Evolutionary conservation across 2,113 vertebrate species (phyloP), one percentile per base, ranked within the genome.

Genomic region (Corythoichthys haematopterus): DNA sequence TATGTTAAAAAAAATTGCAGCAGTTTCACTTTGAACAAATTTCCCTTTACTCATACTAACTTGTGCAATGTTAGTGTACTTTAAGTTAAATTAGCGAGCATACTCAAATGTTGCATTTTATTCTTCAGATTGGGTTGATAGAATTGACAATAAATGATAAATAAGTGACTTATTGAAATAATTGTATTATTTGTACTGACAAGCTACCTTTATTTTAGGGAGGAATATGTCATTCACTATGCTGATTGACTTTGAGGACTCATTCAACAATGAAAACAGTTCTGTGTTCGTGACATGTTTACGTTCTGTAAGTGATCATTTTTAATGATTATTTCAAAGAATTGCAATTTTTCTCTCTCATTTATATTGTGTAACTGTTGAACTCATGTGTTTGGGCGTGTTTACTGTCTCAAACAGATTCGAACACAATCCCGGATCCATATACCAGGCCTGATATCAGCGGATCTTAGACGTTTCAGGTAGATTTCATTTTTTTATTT

Each of bases 21-120:
- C 40, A 43, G 9, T 43, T 43, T 43, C 40, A 43, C 3, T 7
- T 43, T 43, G 6, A 43, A 43, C 40, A 43, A 5, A 43, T 43
- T 43, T 43, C 9, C 40, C 40, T 43, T 43, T 43, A 43, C 9
- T 43, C 9, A 7, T 43, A 43, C 20, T 28, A 28, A 28, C 40
- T 7, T 43, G 40, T 5, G 9, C 1, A 43, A 43, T 43, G 40
- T 7, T 43, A 8, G 40, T 43, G 6, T 43, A 43, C 40, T 43
- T 33, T 33, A 1, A 28, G 3, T 33, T 33, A 55, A 9, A 55
- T 33, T 28, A 11, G 20, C 20, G 7, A 28, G 28, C 20, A 10
- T 50, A 50, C 12, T 47, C 15, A 8, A 53, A 20, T 53, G 51
- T 52, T n/a, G 8, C 55, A 77, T 78, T 11, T 67, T 1, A 63